Base-by-base conservation (phyloP, 2,797 vertebrate species). In the Podarcis siculus region DNA sequence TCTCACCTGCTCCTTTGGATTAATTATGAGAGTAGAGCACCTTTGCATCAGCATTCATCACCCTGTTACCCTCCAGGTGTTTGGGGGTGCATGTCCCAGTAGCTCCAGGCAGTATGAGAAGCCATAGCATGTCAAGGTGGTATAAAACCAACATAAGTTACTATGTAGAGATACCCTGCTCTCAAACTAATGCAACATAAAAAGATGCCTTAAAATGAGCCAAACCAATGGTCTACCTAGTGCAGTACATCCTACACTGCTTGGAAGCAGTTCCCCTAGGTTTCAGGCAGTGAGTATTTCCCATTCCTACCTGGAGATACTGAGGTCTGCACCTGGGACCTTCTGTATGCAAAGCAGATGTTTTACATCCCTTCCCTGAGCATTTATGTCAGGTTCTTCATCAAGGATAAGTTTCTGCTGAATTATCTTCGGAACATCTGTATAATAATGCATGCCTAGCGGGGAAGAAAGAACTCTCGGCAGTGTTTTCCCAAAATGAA, bases 401-500 rank as follows among this genome's bases (percentile, higher is more conserved):
- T 91, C 86, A 92, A 94, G 93, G 89, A 93, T 85, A 90, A 55
- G 90, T 90, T 93, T 90, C 88, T 91, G 82, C 79, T 90, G 39
- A 83, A 83, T 88, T 93, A 91, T 84, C 76, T 83, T 76, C 85
- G 92, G 78, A 95, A 93, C 83, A 94, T 91, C 91, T 96, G 91
- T 90, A 96, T 83, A 89, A 67, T 93, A 95, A 89, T 93, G 86
- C 79, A 23, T 93, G 82, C 93, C 94, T 92, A n/a, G 85, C 78
- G 87, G 85, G 87, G 93, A 91, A 86, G 79, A 35, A 89, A 89
- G 89, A 87, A 71, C 42, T 78, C 87, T 93, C 81, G 82, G 72
- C 32, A 79, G 78, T 17, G 37, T 94, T 94, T 90, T 96, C 94
- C 94, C 94, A 75, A 92, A 94, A 94, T 90, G 92, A 95, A 94